Evolutionary conservation across 1,140 invertebrate species (phyloP), one percentile per base, ranked within the genome.

Genomic region (Drosophila bocqueti): DNA sequence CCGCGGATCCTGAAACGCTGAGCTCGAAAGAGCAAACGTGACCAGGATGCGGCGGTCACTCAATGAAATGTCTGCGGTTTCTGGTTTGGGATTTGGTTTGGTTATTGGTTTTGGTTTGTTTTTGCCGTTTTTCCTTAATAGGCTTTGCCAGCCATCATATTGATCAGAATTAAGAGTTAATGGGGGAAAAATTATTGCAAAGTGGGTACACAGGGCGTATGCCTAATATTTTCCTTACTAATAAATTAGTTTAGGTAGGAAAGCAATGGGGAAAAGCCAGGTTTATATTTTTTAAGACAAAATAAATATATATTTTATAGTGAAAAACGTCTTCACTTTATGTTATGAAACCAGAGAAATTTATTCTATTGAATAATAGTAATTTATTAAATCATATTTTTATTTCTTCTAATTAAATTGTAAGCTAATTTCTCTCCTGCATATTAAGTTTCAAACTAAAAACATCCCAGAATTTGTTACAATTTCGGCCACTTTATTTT

Each of bases 31-130:
- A 38, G 73, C 54, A 76, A 65, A 81, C 65, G 78, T 80, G 74
- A 45, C 64, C 57, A 18, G 24, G 40, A 46, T 46, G 43, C 34
- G 36, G 55, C 58, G 68, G 79, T 68, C 63, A 58, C n/a, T 79
- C 65, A 79, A 75, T 79, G 63, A 71, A 83, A 75, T 61, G 64
- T 55, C 31, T 80, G 81, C 63, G 81, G 81, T 73, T 77, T 36
- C 31, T 18, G 50, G 43, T 52, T 45, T 11, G 47, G 47, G 42
- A 54, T 68, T 77, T 43, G 38, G 49, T 43, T 43, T 74, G 18
- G 31, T 31, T 54, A 40, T 52, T 11, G 42, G 42, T 72, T 18
- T 45, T 16, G 34, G 38, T 46, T 26, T 11, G 34, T 36, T 46
- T 46, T 63, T 47, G 40, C 24, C 34, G 43, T 50, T 13, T 29